Evolutionary conservation across 2,113 vertebrate species (phyloP).

Genomic region (Mixornis gularis): DNA sequence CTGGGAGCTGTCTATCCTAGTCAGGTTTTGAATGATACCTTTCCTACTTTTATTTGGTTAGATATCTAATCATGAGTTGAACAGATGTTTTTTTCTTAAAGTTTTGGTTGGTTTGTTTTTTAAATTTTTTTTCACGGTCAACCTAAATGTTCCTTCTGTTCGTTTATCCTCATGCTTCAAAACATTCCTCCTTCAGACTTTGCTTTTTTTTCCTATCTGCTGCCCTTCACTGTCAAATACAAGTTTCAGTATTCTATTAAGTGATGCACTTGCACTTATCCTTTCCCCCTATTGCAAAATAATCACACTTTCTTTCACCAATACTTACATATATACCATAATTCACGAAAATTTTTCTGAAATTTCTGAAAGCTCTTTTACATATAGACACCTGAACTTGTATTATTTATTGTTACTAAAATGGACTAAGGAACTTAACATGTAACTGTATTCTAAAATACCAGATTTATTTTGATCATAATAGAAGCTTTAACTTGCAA

Average conservation of each 20-base stretch:
- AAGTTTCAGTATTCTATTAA: not conserved
- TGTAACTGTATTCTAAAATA: not conserved
- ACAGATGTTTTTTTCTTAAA: not conserved
- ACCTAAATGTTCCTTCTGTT: not conserved
- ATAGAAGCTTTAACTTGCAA: not conserved
- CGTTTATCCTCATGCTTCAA: not conserved
- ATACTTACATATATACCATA: rapidly evolving
- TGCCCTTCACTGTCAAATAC: not conserved
- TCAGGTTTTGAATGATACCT: not conserved
- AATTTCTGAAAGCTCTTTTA: not conserved
- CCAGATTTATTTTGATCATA: not conserved
- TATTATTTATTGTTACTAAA: not conserved
- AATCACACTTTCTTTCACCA: not conserved
- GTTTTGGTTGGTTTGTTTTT: too few species aligned
- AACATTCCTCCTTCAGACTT: not conserved
- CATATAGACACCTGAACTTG: not conserved
- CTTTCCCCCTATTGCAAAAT: not conserved
- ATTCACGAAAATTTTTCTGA: not conserved
- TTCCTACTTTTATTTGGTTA: not conserved
- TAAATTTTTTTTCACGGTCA: not conserved
- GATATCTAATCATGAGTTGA: not conserved
- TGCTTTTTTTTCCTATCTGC: not conserved
- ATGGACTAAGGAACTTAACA: not conserved
- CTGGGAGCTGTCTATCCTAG: not conserved
- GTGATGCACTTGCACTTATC: not conserved